Percentiles rank a stretch among this genome's conserved stretches.
Conservation (phyloP, 1,140 invertebrate genomes). For the Fopius arisanus region DNA sequence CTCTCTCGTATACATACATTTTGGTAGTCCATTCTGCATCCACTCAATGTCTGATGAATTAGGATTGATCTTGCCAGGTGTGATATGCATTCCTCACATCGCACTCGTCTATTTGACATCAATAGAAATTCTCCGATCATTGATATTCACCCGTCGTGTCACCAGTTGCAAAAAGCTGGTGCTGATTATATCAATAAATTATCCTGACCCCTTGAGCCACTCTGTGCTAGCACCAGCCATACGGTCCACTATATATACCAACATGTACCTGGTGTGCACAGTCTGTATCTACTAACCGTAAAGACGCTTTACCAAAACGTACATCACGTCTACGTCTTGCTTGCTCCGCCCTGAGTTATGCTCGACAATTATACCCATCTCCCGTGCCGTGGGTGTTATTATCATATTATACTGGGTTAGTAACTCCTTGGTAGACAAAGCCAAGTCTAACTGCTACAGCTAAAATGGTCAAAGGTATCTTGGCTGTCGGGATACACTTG, state of each 20-base stretch:
- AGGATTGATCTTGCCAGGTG: neutral
- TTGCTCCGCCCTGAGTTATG: conserved; percentile 60
- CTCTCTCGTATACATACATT: conserved; percentile 30
- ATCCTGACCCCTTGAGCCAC: conserved; percentile 32
- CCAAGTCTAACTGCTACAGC: neutral
- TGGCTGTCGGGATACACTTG: neutral
- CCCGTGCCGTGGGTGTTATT: conserved; percentile 56
- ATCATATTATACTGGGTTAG: conserved; percentile 57
- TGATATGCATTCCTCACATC: neutral
- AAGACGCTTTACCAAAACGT: conserved; percentile 54
- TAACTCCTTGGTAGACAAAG: neutral
- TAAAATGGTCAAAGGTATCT: neutral
- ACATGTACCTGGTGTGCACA: neutral
- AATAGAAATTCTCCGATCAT: neutral
- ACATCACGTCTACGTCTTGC: conserved; percentile 58
- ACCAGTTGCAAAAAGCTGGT: conserved; percentile 57
- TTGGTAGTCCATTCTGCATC: neutral
- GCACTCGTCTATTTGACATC: neutral
- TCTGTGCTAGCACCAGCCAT: neutral
- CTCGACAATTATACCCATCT: conserved; percentile 62
- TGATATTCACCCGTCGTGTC: conserved; percentile 40
- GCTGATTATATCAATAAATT: conserved; percentile 64
- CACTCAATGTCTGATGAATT: neutral
- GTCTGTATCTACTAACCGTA: conserved; percentile 13
- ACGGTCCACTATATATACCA: neutral